A percentile compares a stretch with the other conserved stretches of the same genome.
These are phyloP conservation scores for Acinonyx jubatus DNA, from an alignment of 2,113 vertebrate species.

Conservation along the genomic window DNA sequence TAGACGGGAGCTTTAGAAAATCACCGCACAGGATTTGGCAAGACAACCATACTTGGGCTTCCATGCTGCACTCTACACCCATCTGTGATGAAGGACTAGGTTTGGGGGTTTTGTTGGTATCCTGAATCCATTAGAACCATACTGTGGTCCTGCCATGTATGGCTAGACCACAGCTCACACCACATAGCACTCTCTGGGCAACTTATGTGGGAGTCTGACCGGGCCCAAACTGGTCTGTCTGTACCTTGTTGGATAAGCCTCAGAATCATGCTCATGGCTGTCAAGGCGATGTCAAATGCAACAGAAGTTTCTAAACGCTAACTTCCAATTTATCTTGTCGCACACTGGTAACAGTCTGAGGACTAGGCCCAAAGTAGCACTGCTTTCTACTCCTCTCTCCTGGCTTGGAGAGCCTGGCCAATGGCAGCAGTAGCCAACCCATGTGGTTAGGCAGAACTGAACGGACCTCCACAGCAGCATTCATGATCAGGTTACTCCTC, in stretches of 20 bases:
- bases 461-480: neutral
- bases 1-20: neutral
- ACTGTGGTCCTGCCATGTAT: neutral
- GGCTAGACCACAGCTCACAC: neutral
- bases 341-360: neutral
- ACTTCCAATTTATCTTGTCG: neutral
- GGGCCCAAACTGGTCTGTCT: neutral
- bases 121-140: neutral
- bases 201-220: accelerated
- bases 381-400: neutral
- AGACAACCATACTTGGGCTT: neutral
- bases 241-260: neutral
- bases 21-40: neutral
- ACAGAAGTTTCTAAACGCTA: neutral
- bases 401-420: neutral
- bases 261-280: neutral
- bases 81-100: neutral
- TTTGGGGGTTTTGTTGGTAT: neutral
- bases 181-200: neutral
- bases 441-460: neutral
- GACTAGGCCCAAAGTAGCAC: too few species aligned
- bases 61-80: neutral
- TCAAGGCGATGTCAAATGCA: neutral
- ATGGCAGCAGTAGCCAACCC: neutral
- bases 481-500: neutral